Base-by-base conservation (phyloP, 2,113 vertebrate species). In the Conger conger region DNA sequence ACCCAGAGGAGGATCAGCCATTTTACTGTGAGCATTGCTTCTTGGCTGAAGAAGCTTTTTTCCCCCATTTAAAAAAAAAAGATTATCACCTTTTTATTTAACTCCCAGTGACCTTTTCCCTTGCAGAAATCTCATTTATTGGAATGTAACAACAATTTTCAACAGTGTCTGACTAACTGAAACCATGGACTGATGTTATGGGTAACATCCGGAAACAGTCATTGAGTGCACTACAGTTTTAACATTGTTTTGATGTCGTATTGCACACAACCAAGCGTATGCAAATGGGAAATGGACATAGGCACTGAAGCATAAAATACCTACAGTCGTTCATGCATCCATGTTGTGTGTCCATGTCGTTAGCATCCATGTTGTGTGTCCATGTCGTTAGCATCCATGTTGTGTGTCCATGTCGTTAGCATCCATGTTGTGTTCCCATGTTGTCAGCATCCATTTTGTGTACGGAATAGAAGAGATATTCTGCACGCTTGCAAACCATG, bases 131-230 rank as follows among this genome's bases (percentile, higher is more conserved):
- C 30, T 77, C 68, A 50, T 40, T 40, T 60, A 30, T n/a, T 15
- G 54, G 35, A 85, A 82, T 82, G 20, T 77, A 85, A 73, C 50
- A 16, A 73, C 18, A 73, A 45, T 68, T 81, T 82, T 54, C n/a
- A 54, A 45, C 40, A 27, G 54, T 42, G 18, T 60, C 42, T 60
- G 79, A 38, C 36, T 42, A 54, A 35, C 68, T n/a, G 20, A 78
- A 45, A 23, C 82, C 82, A 77, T 40, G 36, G 60, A 42, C 38
- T 73, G 35, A 3, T 42, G 36, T 63, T 68, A 82, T 11, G n/a
- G n/a, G n/a, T n/a, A n/a, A n/a, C n/a, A n/a, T 20, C 17, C 15
- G 81, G 30, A 27, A 45, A 83, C 15, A 45, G 15, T 0, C 15
- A 37, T 68, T 40, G 18, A 37, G n/a, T 45, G 1, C 37, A 35